Evolutionary conservation across 1,140 invertebrate genomes (phyloP), one percentile per base, ranked within the genome.

Genomic region (Armadillidium nasatum): DNA sequence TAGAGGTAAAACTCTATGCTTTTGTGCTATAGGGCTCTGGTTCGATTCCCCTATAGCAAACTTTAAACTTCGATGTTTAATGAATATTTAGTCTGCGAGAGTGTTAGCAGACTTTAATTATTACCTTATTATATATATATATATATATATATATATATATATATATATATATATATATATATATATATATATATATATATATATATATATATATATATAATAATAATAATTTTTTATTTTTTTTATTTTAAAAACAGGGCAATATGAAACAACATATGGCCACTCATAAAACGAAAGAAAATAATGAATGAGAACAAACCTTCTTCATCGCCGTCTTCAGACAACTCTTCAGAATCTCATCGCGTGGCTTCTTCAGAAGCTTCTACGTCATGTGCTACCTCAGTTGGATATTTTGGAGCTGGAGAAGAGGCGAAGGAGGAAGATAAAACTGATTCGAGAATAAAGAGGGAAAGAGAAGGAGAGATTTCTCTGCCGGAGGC

Each of bases 241-340:
- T 10, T 19, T 7, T 15, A 15, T 15, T 2, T 44, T 72, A 22
- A 50, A 86, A 85, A 74, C 87, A 93, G 93, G 94, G 96, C 67
- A 99, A 98, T 85, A 95, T 97, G 90, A 96, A 95, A 86, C 94
- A 97, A 85, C 95, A 97, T 85, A 96, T 97, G 94, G 86, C 98
- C 80, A 98, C 96, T 72, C 96, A 99, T 87, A 98, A 98, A 75
- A 79, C 76, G 13, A 74, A 74, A 22, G 78, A 79, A 21, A 74
- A 74, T 22, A 75, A 74, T 43, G 50, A n/a, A 66, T 7, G 73
- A 67, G 60, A 43, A 43, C 73, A 74, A 60, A 23, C 45, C 45
- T 43, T n/a, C 44, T 23, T 68, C 73, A 10, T 75, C 73, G 10
- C 69, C 43, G 1, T 44, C 69, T 21, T 43, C 73, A 2, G 45